phyloP scores from a whole-genome alignment of 1,140 invertebrate species.

The Trinorchestia longiramus region DNA sequence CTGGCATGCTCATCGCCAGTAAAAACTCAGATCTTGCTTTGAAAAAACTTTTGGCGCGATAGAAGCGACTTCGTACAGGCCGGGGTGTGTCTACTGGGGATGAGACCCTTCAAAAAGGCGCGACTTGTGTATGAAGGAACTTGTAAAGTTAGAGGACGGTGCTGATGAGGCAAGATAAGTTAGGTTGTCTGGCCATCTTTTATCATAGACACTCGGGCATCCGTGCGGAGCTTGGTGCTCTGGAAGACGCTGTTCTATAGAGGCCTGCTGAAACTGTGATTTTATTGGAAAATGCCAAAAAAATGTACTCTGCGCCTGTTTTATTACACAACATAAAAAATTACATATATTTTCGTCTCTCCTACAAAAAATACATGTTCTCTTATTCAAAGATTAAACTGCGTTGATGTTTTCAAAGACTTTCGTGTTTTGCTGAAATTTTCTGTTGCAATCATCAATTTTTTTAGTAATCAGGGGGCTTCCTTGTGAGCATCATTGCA shows the following conservation, averaged over 20 bases:
- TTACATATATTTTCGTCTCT: too few species aligned
- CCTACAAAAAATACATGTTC: too few species aligned
- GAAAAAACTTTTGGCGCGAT: neutral
- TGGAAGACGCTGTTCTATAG: neutral
- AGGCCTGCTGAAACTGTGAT: neutral
- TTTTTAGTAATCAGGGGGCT: too few species aligned
- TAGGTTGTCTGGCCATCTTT: neutral
- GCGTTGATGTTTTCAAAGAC: too few species aligned
- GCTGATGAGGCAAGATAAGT: constrained; percentile 1
- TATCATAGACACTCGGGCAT: neutral
- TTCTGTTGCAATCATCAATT: too few species aligned
- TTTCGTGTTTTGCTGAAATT: too few species aligned
- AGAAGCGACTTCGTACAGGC: neutral
- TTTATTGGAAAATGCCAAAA: neutral
- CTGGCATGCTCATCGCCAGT: neutral
- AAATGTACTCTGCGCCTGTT: too few species aligned
- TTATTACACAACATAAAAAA: too few species aligned
- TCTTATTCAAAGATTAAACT: too few species aligned
- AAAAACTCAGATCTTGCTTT: neutral
- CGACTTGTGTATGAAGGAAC: neutral
- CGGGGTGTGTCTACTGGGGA: neutral
- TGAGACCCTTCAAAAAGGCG: neutral
- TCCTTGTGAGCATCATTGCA: too few species aligned
- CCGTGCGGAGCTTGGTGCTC: neutral
- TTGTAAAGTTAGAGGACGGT: neutral